Evolutionary conservation across 2,113 vertebrate species (phyloP).

Genomic region (Delphinus delphis): DNA sequence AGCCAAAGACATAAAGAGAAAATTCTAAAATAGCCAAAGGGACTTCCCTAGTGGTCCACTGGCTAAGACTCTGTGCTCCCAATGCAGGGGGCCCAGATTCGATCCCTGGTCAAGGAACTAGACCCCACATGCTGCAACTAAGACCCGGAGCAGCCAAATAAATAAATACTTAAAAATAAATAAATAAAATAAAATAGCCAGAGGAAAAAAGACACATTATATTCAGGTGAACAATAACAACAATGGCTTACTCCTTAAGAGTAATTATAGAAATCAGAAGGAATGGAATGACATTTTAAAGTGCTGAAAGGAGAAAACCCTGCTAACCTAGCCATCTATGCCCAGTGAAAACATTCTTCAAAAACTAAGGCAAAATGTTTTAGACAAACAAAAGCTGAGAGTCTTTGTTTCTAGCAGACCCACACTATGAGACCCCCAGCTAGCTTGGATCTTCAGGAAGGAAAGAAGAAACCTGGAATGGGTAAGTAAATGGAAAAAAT

Average conservation of each 20-base stretch:
- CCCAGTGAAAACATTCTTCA: not conserved
- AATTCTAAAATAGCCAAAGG: not conserved
- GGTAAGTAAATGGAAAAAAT: not conserved
- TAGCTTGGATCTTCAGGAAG: not conserved
- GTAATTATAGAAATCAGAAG: not conserved
- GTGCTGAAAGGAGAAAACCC: not conserved
- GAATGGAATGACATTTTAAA: not conserved
- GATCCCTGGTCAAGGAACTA: too few relatives aligned
- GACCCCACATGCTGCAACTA: too few relatives aligned
- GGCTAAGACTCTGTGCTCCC: too few relatives aligned
- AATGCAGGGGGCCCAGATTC: too few relatives aligned
- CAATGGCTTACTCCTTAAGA: not conserved
- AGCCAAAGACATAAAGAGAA: not conserved
- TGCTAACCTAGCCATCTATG: not conserved
- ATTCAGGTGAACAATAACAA: not conserved
- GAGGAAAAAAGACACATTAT: not conserved
- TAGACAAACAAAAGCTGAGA: not conserved
- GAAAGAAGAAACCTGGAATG: not conserved
- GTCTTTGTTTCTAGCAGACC: not conserved
- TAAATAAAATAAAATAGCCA: not conserved
- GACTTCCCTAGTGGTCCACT: too few relatives aligned
- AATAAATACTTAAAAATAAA: too few relatives aligned
- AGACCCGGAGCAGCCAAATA: too few relatives aligned
- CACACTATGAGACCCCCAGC: not conserved
- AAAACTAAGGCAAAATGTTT: not conserved